Base-by-base conservation (phyloP, 2,888 invertebrate species). In the Sericinus montela region DNA sequence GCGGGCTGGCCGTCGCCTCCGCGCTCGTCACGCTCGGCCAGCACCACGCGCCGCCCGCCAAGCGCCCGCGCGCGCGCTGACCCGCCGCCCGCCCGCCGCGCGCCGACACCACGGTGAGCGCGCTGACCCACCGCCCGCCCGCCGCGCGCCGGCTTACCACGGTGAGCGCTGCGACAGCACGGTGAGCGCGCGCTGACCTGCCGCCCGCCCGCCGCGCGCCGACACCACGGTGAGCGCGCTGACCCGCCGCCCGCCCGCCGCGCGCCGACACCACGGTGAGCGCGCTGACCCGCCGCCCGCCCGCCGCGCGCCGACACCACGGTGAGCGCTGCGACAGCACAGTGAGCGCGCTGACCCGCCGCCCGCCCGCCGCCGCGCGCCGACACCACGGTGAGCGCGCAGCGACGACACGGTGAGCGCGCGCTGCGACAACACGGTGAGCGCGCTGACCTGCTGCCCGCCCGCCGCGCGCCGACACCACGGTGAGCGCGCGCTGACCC, bases 1-100 rank as follows among this genome's bases (percentile, higher is more conserved):
- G 89, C 58, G 97, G 96, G 51, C 90, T 97, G 67, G 96, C 96
- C 35, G 95, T 97, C 51, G 97, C 95, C 56, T 97, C 96, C 65
- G 96, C 97, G 61, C 91, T 97, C 63, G 97, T 97, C 62, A 96
- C 97, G 55, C 90, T 97, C 50, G 97, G 97, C 25, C 95, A 95
- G 82, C 84, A 82, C 67, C 64, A 60, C 57, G 39, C 52, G 48
- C 41, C 55, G 55, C 51, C 47, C 43, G 56, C 54, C 49, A 52
- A 56, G 48, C 61, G 62, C 0, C 23, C 65, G 1, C 52, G 66
- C 3, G 65, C 59, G 34, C 69, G 67, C 69, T 65, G 67, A 69
- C 63, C 34, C 38, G 39, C 23, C 40, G 25, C 37, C 16, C 19
- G 0, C 45, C 8, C 29, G 14, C 9, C 28, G 15, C 9, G 28